Base-by-base conservation (phyloP, 2,888 invertebrate genomes). In the Polydesmus complanatus region DNA sequence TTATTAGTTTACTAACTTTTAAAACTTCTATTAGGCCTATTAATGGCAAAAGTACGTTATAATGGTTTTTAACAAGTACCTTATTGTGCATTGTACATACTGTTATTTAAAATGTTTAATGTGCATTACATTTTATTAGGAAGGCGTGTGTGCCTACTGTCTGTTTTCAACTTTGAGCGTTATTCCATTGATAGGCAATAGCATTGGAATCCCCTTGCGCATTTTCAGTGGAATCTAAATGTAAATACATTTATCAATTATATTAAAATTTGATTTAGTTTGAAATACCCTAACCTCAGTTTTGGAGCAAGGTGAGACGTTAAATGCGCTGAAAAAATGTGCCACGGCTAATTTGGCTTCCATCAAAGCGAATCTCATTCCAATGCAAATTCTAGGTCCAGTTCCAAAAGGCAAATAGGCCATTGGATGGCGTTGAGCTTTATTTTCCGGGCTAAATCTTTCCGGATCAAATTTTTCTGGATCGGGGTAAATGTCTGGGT, bases 341-440 rank as follows among this genome's bases (percentile, higher is more conserved):
- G 66, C 66, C 5, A 70, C 25, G 14, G 67, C 65, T 5, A 69
- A 61, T 61, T 69, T 69, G n/a, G 66, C 62, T 61, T 68, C 67
- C 21, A 67, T 48, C 37, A 66, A 54, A 1, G 69, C 70, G 62
- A 70, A 70, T 52, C 69, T 54, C 59, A 67, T 65, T 23, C 69
- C 70, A 27, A 70, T 64, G 58, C 69, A 70, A 54, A 62, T 66
- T 50, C 69, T 61, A 1, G 65, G 66, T 26, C 66, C 66, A 51
- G 61, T 57, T 18, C 66, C 68, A 60, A 70, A 70, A 1, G 70
- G 69, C 26, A 70, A 64, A 64, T 67, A 70, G 56, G 66, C 64
- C 60, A 66, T 65, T 18, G 67, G 66, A 59, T 66, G 64, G 21
- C 65, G 65, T 3, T 37, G 21, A 19, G 65, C 65, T 23, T 63